Base-by-base conservation (phyloP, 2,797 vertebrate genomes). In the Phalloptychus januarius region DNA sequence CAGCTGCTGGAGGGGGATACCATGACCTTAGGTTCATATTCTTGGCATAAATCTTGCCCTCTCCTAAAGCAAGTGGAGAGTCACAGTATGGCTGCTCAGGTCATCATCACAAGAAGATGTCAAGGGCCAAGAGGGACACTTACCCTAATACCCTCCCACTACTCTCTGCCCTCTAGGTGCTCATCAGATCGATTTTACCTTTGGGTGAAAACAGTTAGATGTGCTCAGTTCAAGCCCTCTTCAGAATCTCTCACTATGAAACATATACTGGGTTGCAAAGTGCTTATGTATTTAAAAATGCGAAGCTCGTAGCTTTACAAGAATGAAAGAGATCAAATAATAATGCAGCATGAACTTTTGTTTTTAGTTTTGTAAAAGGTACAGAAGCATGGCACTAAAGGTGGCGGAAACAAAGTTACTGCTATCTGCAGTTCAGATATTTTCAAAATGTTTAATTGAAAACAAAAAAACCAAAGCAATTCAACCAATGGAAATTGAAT, bases 51-150 rank as follows among this genome's bases (percentile, higher is more conserved):
- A 87, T 86, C 80, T 71, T 83, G 86, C 89, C 86, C 88, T 82
- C 50, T 73, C 52, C 79, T 65, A 58, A 67, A 91, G 77, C 78
- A 80, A 80, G 82, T 38, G 52, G 44, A 54, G 83, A 85, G 88
- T 89, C 86, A 82, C 20, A 67, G 42, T 67, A 76, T 75, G 83
- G 82, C 69, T 79, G 83, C 45, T 50, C 45, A 73, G 89, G 91
- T 94, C 91, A 91, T 87, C 88, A 87, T 90, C 86, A 91, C 86
- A 88, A 69, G 78, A 76, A 77, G 46, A 83, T 80, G 85, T 91
- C 84, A 87, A 79, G 75, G 87, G 88, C 85, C 87, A 91, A 82
- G 42, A 91, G 80, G 81, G 83, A 90, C 88, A 90, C 78, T 92
- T 92, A 91, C 81, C 86, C 88, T 89, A 79, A 86, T 75, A 90